Evolutionary conservation across 2,797 vertebrate species (phyloP), one percentile per base, ranked within the genome.

Genomic region (Urosaurus nigricauda): DNA sequence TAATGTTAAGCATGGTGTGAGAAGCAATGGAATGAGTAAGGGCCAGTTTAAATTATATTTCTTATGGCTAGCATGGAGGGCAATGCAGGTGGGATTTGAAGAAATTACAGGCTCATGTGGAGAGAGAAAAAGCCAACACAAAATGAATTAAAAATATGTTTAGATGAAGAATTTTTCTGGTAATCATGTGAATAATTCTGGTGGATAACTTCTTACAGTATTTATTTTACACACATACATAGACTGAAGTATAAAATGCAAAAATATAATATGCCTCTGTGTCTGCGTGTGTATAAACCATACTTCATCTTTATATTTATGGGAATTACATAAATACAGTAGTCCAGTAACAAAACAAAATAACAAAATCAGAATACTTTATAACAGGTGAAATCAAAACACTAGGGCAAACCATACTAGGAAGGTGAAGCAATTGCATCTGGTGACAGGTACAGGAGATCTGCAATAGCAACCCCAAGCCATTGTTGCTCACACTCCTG

Each of bases 1-100:
- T 70, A 1, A 2, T 11, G 2, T 82, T 19, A 84, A 73, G n/a
- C 16, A 47, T 83, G 71, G 24, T 26, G 53, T 63, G 29, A 13
- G 19, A 86, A 68, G 43, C 65, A 83, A 63, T n/a, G 51, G 51
- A 58, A 43, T 13, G 75, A 40, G 40, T 47, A 53, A 65, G 77
- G 40, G 56, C 35, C 56, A 74, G 71, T 85, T 53, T 63, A 51
- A 63, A 85, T 88, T 53, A 83, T 85, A 58, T 84, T 79, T 79
- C 58, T 63, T 78, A 78, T n/a, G 17, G 71, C 53, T 29, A 32
- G 14, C 17, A 70, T 83, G 29, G n/a, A 16, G 24, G 5, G 17
- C n/a, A 58, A 80, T 82, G 74, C 79, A 35, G 75, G 51, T 58
- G 53, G 37, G 83, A 58, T 60, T 71, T n/a, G 19, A 60, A 32